Evolutionary conservation across 2,797 vertebrate species (phyloP).

Genomic region (Clarias pachynema): DNA sequence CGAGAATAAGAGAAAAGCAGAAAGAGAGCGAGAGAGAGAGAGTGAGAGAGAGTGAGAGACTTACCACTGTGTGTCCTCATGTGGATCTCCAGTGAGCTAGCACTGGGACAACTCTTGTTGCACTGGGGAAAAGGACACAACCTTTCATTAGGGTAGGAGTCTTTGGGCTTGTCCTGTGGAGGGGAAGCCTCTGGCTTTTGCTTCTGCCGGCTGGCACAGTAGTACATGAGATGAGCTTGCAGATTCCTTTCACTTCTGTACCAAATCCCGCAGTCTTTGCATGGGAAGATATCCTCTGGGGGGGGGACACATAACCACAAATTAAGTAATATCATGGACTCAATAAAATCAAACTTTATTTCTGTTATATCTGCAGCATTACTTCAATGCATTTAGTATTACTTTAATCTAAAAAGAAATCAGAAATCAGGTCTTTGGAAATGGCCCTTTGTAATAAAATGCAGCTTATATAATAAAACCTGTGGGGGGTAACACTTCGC

Average conservation of each 20-base stretch:
- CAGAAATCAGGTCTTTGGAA: not conserved
- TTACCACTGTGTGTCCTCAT: constrained; percentile 96
- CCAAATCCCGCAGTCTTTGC: constrained; percentile 98
- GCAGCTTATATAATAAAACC: not conserved
- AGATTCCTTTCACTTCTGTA: constrained; percentile 96
- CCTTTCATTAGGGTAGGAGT: constrained; percentile 90
- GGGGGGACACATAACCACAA: constrained; percentile 36
- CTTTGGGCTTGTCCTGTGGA: constrained; percentile 88
- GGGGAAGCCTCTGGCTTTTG: constrained; percentile 75
- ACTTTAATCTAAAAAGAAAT: not conserved
- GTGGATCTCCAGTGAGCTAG: constrained; percentile 97
- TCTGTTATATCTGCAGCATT: not conserved
- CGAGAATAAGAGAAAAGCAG: not conserved
- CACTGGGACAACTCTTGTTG: constrained; percentile 97
- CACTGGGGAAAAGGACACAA: constrained; percentile 95
- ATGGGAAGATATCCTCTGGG: constrained; percentile 93
- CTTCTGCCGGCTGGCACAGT: constrained; percentile 93
- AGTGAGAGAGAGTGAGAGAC: constrained; percentile 40
- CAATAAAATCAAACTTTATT: not conserved
- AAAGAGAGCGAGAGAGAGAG: not conserved
- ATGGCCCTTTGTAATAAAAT: not conserved
- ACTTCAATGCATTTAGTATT: not conserved
- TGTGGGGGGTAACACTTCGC: not conserved
- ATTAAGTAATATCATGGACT: not conserved
- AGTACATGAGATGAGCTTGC: constrained; percentile 96